phyloP scores from a whole-genome alignment of 2,888 invertebrate genomes.

The Synanthedon myopaeformis region DNA sequence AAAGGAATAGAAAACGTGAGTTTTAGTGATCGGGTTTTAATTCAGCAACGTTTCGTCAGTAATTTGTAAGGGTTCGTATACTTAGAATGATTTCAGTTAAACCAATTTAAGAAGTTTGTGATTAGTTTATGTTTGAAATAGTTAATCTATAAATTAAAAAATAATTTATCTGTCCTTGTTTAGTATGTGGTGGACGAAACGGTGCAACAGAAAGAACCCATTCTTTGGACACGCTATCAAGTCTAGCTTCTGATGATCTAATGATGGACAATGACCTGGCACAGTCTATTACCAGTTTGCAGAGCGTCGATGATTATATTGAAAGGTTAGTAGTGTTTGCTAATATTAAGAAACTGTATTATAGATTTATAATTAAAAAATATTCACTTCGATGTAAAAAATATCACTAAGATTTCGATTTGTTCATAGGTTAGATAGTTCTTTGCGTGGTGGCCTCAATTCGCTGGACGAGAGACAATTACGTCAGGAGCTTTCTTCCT shows the following conservation, averaged over 20 bases:
- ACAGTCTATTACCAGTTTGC: conserved; percentile 69
- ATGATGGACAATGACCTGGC: conserved; percentile 87
- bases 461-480: conserved; percentile 62
- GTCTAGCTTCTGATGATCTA: conserved; percentile 87
- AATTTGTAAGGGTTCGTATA: neutral
- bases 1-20: conserved; percentile 57
- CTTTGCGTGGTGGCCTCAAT: conserved; percentile 60
- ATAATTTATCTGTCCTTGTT: neutral
- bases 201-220: conserved; percentile 72
- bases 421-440: conserved; percentile 48
- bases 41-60: neutral
- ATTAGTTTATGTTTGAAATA: too few species aligned
- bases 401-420: too few species aligned
- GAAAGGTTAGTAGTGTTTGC: conserved; percentile 53
- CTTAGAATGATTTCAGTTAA: neutral
- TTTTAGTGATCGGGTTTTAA: neutral
- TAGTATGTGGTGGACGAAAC: conserved; percentile 39
- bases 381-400: neutral
- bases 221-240: conserved; percentile 86
- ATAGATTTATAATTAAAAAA: neutral
- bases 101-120: neutral
- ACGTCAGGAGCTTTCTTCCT: conserved; percentile 55
- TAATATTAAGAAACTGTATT: neutral
- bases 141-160: too few species aligned
- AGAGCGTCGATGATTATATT: conserved; percentile 67